Percentiles rank a stretch among this genome's conserved stretches.
Conservation (phyloP, 2,113 vertebrate species). For the Arvicanthis niloticus region DNA sequence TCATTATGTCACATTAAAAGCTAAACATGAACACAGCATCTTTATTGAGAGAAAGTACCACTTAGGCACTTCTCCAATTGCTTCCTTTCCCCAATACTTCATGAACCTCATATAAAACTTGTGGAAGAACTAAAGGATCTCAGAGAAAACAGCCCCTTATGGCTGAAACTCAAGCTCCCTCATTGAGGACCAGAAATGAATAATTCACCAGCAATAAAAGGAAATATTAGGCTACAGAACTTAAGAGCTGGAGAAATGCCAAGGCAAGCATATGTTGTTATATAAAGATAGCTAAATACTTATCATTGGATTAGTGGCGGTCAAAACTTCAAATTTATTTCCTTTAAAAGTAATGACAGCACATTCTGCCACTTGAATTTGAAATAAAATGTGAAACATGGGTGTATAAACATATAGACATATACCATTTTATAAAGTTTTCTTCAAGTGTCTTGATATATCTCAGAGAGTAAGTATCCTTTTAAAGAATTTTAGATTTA, state of each 20-base stretch:
- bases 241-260: conserved; percentile 48
- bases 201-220: background rate
- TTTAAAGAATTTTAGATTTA: background rate
- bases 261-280: conserved; percentile 60
- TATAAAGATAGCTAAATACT: conserved; percentile 51
- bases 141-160: background rate
- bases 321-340: conserved; percentile 14
- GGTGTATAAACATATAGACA: background rate
- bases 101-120: background rate
- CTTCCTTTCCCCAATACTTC: background rate
- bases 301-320: conserved; percentile 46
- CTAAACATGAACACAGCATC: conserved; percentile 47
- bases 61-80: background rate
- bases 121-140: too few relatives aligned
- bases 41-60: conserved; percentile 29
- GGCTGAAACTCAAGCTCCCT: conserved; percentile 1
- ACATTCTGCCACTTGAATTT: background rate
- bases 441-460: background rate
- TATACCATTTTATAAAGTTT: background rate
- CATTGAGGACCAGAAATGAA: conserved; percentile 37
- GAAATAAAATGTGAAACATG: background rate
- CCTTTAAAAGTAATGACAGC: background rate
- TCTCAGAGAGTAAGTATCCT: background rate
- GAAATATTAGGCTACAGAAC: conserved; percentile 36
- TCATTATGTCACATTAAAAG: conserved; percentile 73